phyloP scores from a whole-genome alignment of 2,797 vertebrate genomes.

The Melanotaenia maccullochi region DNA sequence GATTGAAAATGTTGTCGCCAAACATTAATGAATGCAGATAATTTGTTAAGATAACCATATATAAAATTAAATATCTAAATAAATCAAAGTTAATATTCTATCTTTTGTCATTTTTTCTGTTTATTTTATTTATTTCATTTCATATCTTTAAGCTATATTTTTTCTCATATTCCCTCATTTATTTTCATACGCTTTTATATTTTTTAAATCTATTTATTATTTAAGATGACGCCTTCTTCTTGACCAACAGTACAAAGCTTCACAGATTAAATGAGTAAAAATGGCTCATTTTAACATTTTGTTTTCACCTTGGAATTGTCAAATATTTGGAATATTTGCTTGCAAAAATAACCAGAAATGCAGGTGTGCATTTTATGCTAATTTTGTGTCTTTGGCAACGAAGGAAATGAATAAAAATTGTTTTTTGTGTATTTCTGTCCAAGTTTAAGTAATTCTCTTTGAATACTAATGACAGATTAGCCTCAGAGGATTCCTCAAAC shows the following conservation, averaged over 20 bases:
- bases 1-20: not conserved
- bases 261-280: too few relatives aligned
- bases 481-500: slow-evolving; percentile 61
- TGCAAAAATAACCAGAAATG: too few relatives aligned
- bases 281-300: too few relatives aligned
- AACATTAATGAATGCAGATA: too few relatives aligned
- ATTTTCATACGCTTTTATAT: too few relatives aligned
- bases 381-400: slow-evolving; percentile 28
- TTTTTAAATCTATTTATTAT: too few relatives aligned
- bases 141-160: not conserved
- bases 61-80: not conserved
- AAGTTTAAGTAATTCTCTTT: slow-evolving; percentile 38
- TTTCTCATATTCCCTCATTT: not conserved
- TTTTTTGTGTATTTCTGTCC: slow-evolving; percentile 24
- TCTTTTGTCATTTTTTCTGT: not conserved
- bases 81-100: not conserved
- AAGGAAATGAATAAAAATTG: slow-evolving; percentile 7
- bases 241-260: too few relatives aligned
- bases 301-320: too few relatives aligned
- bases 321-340: too few relatives aligned
- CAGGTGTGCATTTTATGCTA: not conserved
- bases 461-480: slow-evolving; percentile 78
- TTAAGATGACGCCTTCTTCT: too few relatives aligned
- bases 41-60: too few relatives aligned
- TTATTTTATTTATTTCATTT: not conserved